Evolutionary conservation across 2,113 vertebrate genomes (phyloP).

Genomic region (Heterotilapia buettikoferi): DNA sequence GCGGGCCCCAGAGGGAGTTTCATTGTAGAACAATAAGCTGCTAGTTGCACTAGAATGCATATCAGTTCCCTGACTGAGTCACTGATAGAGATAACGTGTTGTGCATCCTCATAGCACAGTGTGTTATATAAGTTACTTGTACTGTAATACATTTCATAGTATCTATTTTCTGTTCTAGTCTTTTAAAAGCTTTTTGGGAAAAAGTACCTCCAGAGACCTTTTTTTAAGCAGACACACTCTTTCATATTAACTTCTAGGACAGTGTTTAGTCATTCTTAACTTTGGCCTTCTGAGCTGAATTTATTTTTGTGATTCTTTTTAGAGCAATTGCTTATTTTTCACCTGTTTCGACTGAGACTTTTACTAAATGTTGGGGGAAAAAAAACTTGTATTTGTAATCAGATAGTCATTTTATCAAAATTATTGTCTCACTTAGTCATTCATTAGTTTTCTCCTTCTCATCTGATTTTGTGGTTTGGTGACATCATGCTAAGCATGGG

Average conservation of each 20-base stretch:
- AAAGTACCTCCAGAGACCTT: not conserved
- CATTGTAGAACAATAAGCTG: conserved; percentile 31
- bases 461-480: not conserved
- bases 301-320: not conserved
- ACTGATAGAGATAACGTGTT: conserved; percentile 35
- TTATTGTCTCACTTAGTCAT: not conserved
- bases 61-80: conserved; percentile 20
- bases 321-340: not conserved
- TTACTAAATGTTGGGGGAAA: not conserved
- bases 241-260: not conserved
- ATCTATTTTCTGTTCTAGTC: not conserved
- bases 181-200: not conserved
- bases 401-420: not conserved
- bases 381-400: not conserved
- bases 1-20: not conserved
- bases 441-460: not conserved
- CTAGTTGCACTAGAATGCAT: conserved; percentile 22
- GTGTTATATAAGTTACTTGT: not conserved
- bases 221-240: not conserved
- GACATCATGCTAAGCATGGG: not conserved
- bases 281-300: not conserved
- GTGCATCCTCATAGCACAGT: not conserved
- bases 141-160: not conserved
- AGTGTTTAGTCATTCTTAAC: not conserved
- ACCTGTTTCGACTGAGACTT: not conserved